Base-by-base conservation (phyloP, 2,113 vertebrate species). In the Orycteropus afer region DNA sequence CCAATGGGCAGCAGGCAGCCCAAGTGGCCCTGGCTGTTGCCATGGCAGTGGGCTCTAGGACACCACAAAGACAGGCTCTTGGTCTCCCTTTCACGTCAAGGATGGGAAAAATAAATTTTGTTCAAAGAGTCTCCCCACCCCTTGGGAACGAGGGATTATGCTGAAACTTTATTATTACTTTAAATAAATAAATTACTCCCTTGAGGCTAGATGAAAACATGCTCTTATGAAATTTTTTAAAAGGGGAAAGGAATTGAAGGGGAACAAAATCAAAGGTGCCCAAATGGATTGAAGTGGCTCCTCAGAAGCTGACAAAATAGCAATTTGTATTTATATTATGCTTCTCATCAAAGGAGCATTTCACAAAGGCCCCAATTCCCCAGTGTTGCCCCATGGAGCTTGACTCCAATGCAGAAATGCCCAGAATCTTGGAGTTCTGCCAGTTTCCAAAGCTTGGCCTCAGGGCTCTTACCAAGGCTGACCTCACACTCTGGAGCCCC, bases 101-200 rank as follows among this genome's bases (percentile, higher is more conserved):
- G 92, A 97, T 97, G 97, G 96, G 96, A 97, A 97, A 97, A 97
- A 95, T 86, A 97, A 97, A 95, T 97, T n/a, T n/a, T 85, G 80
- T 95, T 96, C 97, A 95, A 97, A 96, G 96, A 95, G 76, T 87
- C 67, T 87, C 37, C 69, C 90, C 91, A 53, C 53, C 80, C 53
- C 91, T 88, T 91, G 96, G 94, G 96, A 96, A 89, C 25, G 34
- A 85, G 67, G 94, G 96, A 96, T 97, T 96, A 96, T 71, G 83
- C 89, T 96, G 93, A 96, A 97, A 97, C 91, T 96, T 96, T 95
- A 97, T 96, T 97, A 96, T 97, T 97, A 96, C 92, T 97, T 97
- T 91, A 96, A 97, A 97, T 96, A 97, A 97, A 97, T 97, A 97
- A 97, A 97, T 97, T 97, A 95, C 59, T 96, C 97, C 77, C 96